Percentiles rank a stretch among this genome's conserved stretches.
Conservation (phyloP, 2,888 invertebrate genomes). For the Philereme vetulata region DNA sequence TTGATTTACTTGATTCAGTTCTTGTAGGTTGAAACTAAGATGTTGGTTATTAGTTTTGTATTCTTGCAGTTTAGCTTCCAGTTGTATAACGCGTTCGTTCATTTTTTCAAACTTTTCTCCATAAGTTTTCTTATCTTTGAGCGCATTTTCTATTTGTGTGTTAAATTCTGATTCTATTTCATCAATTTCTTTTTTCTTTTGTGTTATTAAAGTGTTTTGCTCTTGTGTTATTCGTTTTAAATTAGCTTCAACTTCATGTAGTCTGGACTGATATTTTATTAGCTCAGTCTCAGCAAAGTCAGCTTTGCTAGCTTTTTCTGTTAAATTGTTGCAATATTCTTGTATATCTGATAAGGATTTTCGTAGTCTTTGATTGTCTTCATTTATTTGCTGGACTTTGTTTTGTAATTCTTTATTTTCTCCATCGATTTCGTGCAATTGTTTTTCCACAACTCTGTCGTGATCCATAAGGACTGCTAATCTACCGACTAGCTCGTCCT, state of each 20-base stretch:
- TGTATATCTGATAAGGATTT: constrained; percentile 70
- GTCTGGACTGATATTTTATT: constrained; percentile 61
- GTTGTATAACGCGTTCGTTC: constrained; percentile 72
- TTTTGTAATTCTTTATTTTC: constrained; percentile 82
- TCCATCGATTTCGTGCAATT: constrained; percentile 83
- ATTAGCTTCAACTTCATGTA: constrained; percentile 73
- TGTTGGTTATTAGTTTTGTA: constrained; percentile 63
- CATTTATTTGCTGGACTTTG: constrained; percentile 78
- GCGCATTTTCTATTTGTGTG: constrained; percentile 70
- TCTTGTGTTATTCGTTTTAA: constrained; percentile 62
- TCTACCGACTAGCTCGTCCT: constrained; percentile 85
- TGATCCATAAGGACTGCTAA: constrained; percentile 85
- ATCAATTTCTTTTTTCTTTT: constrained; percentile 73
- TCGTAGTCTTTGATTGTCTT: constrained; percentile 79
- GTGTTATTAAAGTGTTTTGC: constrained; percentile 66
- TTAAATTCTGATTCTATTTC: constrained; percentile 76
- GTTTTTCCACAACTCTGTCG: constrained; percentile 85
- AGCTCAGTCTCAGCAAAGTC: constrained; percentile 61
- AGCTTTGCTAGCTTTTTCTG: constrained; percentile 63
- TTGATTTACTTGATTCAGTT: constrained; percentile 63
- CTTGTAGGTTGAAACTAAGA: constrained; percentile 61
- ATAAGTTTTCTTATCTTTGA: constrained; percentile 77
- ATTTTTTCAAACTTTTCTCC: constrained; percentile 76
- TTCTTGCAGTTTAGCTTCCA: constrained; percentile 66
- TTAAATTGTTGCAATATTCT: constrained; percentile 63